A percentile compares a stretch with the other conserved stretches of the same genome.
phyloP scores from a whole-genome alignment of 2,113 vertebrate genomes.

The Eptesicus fuscus region DNA sequence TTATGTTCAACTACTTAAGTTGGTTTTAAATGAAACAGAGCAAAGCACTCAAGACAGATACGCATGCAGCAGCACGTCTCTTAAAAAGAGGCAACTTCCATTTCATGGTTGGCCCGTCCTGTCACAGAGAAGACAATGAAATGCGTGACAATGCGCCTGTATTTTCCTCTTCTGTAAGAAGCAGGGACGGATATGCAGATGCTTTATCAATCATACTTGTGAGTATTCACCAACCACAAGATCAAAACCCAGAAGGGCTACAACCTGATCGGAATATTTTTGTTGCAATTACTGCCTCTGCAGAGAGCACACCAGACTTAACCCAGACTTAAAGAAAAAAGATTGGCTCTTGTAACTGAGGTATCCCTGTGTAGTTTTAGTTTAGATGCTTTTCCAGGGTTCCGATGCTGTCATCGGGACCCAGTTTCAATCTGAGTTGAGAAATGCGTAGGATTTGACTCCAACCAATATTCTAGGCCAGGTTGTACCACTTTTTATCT shows the following conservation, averaged over 20 bases:
- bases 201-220: background rate
- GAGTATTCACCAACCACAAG: constrained; percentile 21
- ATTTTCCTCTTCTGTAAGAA: background rate
- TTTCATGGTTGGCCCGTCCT: constrained; percentile 49
- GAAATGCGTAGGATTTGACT: background rate
- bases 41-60: constrained; percentile 25
- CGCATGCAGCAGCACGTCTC: background rate
- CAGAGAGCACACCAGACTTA: background rate
- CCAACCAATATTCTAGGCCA: background rate
- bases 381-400: background rate
- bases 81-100: constrained; percentile 15
- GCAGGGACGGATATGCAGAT: background rate
- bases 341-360: background rate
- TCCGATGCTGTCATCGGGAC: background rate
- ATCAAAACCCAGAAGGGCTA: background rate
- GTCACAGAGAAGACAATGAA: constrained; percentile 24
- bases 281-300: background rate
- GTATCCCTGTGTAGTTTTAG: background rate
- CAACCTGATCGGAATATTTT: constrained; percentile 5
- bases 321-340: background rate
- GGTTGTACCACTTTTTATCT: background rate
- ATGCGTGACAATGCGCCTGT: background rate
- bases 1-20: constrained; percentile 22
- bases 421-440: background rate
- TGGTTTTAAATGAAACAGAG: constrained; percentile 34